These are phyloP conservation scores for Thysanoteuthis rhombus DNA, from an alignment of 2,888 invertebrate genomes.

Conservation along the genomic window DNA sequence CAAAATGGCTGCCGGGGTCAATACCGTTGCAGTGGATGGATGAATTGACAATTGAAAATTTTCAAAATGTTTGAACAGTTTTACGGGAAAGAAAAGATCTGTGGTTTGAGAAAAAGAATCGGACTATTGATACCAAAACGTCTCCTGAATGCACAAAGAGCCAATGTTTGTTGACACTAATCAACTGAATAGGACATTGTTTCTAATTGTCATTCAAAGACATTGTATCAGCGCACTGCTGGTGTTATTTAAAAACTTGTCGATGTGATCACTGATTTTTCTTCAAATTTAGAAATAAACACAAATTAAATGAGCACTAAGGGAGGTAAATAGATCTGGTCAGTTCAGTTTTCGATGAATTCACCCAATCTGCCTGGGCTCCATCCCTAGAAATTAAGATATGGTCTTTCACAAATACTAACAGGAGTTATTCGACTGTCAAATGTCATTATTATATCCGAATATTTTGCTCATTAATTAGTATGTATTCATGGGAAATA, in stretches of 20 bases:
- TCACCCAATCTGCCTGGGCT: too few species aligned
- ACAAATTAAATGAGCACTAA: too few species aligned
- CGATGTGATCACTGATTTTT: not conserved
- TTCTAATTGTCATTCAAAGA: not conserved
- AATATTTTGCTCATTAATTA: too few species aligned
- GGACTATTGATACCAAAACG: not conserved
- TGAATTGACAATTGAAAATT: not conserved
- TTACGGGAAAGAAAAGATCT: not conserved
- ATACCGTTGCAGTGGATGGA: not conserved
- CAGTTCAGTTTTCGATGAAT: too few species aligned
- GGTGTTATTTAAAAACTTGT: not conserved
- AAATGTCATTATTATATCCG: too few species aligned
- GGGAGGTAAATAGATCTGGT: too few species aligned
- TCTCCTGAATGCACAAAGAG: not conserved
- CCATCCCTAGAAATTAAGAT: too few species aligned
- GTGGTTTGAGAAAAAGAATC: not conserved
- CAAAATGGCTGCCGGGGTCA: not conserved
- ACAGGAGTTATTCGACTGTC: too few species aligned
- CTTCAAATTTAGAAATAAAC: not conserved
- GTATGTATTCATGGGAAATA: too few species aligned
- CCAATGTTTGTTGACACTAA: not conserved
- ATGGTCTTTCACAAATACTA: too few species aligned
- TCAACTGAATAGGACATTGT: not conserved
- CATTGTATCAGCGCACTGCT: not conserved
- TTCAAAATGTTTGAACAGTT: not conserved